These are phyloP conservation scores for Coluber constrictor DNA, from an alignment of 2,797 vertebrate genomes.

Conservation along the genomic window DNA sequence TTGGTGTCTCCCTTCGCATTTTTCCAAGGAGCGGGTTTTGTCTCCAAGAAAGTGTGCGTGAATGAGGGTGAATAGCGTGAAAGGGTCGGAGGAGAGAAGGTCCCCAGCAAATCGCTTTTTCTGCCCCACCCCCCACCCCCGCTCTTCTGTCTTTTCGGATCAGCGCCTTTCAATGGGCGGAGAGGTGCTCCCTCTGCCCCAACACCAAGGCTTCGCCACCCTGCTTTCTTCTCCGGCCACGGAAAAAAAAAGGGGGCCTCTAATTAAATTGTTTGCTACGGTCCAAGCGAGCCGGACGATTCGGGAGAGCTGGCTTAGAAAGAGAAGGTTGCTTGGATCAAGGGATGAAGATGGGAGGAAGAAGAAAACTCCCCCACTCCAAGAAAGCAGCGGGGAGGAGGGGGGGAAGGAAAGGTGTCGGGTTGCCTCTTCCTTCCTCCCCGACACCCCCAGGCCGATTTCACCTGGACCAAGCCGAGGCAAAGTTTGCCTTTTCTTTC, in stretches of 20 bases:
- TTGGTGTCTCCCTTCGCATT: conserved; percentile 50
- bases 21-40: conserved; percentile 81
- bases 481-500: neutral
- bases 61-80: conserved; percentile 80
- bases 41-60: conserved; percentile 71
- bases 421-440: too few relatives aligned
- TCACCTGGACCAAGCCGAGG: neutral
- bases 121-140: conserved; percentile 49
- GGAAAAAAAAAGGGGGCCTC: conserved; percentile 68
- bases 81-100: conserved; percentile 83
- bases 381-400: too few relatives aligned
- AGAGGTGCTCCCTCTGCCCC: conserved; percentile 79
- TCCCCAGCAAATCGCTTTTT: conserved; percentile 83
- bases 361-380: too few relatives aligned
- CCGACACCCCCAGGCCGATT: neutral
- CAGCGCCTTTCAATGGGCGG: conserved; percentile 82
- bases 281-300: conserved; percentile 71
- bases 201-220: neutral
- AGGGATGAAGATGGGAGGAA: neutral
- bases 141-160: conserved; percentile 81
- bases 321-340: conserved; percentile 44
- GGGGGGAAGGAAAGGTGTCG: neutral
- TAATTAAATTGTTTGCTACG: conserved; percentile 82
- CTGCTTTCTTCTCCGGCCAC: conserved; percentile 64
- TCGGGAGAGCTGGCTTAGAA: conserved; percentile 72